Evolutionary conservation across 2,113 vertebrate genomes (phyloP), one percentile per base, ranked within the genome.

Genomic region (Burhinus oedicnemus): DNA sequence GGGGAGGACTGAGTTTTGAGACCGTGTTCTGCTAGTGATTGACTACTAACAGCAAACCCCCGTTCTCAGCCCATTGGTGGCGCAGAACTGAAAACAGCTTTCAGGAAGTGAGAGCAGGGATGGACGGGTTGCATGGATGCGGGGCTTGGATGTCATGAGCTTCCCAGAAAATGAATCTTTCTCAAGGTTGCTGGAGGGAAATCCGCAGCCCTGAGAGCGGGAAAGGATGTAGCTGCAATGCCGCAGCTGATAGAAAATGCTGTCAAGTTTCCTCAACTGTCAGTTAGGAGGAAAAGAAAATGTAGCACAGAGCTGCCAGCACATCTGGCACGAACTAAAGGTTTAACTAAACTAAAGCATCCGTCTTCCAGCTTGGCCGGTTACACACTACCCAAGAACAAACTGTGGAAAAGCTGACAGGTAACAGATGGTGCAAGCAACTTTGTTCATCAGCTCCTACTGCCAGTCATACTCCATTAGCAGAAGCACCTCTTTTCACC

Each of bases 301-400:
- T 12, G 42, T 29, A 93, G 80, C 76, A 54, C 81, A 83, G 89
- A 95, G 61, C 88, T 94, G 65, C 91, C 90, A 95, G 93, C 80
- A 94, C 91, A 95, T 91, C 91, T 96, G 93, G 93, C 83, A 65
- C 71, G 84, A 95, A 91, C 60, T 89, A 60, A 93, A 92, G 68
- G n/a, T 94, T 85, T 95, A 83, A 82, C 76, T 89, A 75, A 94
- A 92, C 76, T 64, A 94, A 91, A 95, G 82, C 68, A 95, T 90
- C 81, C 45, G 0, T 93, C 78, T 85, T 93, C 44, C 83, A 70
- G 72, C 83, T 52, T 93, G 77, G 84, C 81, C 26, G 2, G 78
- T 83, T 94, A 76, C 57, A 62, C 54, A 18, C 77, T 91, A 61
- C 61, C 65, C 36, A 76, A 80, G 94, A 90, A 96, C 54, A 90